Evolutionary conservation across 2,888 invertebrate species (phyloP).

Genomic region (Philaethria dido): DNA sequence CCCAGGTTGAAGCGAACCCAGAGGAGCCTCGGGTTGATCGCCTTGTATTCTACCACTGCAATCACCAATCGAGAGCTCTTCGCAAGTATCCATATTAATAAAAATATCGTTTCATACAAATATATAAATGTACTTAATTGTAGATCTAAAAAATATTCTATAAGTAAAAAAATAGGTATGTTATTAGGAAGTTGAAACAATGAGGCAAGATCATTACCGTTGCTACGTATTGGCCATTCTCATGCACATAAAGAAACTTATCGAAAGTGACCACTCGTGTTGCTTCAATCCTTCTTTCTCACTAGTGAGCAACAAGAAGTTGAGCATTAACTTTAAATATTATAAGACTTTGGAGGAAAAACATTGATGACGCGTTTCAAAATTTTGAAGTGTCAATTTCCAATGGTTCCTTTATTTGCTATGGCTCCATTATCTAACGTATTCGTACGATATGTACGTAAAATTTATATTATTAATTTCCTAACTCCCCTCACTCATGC

Average conservation of each 20-base stretch:
- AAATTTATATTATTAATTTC: conserved; percentile 33
- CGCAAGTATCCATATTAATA: conserved; percentile 30
- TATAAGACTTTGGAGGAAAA: not conserved
- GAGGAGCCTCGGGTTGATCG: too few relatives aligned
- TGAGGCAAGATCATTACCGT: conserved; percentile 68
- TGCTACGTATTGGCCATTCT: conserved; percentile 51
- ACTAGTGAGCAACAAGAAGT: conserved; percentile 3
- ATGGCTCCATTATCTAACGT: conserved; percentile 41
- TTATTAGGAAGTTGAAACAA: conserved; percentile 62
- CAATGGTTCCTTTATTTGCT: conserved; percentile 26
- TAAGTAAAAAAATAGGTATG: conserved; percentile 58
- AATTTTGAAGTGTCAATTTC: conserved; percentile 1
- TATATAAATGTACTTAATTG: conserved; percentile 38
- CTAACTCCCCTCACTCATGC: conserved; percentile 40
- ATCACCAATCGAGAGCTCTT: conserved; percentile 55
- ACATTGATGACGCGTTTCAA: not conserved
- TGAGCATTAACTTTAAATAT: conserved; percentile 1
- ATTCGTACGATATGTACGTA: conserved; percentile 35
- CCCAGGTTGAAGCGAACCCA: too few relatives aligned
- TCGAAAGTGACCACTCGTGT: conserved; percentile 14
- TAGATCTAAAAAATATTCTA: conserved; percentile 43
- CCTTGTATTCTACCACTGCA: too few relatives aligned
- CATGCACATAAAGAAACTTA: conserved; percentile 36
- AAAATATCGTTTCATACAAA: conserved; percentile 38
- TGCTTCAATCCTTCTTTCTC: conserved; percentile 2